Conservation (phyloP, 2,797 vertebrate species). For the Hyperoplus lanceolatus region DNA sequence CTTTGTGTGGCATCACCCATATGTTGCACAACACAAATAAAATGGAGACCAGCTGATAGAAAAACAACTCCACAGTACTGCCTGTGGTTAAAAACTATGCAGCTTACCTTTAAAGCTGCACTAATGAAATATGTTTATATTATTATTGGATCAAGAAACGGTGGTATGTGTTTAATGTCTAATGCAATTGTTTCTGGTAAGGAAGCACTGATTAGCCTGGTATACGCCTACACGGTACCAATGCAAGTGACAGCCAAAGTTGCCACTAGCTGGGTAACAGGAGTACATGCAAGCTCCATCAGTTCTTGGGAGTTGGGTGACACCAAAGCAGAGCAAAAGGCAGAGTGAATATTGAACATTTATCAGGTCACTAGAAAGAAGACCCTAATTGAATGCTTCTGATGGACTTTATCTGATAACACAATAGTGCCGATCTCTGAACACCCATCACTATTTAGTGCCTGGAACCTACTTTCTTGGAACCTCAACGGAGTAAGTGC, state of each 20-base stretch:
- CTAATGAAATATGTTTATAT: not conserved
- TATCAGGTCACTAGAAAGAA: not conserved
- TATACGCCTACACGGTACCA: too few species aligned
- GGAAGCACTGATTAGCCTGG: too few species aligned
- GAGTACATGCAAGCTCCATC: too few species aligned
- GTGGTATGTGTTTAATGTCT: not conserved
- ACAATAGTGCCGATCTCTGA: too few species aligned
- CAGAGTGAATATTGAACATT: not conserved
- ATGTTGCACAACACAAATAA: not conserved
- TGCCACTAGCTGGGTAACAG: not conserved
- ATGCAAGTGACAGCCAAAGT: not conserved
- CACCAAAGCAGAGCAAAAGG: not conserved
- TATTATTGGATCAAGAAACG: not conserved
- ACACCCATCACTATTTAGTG: too few species aligned
- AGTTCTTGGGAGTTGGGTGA: not conserved
- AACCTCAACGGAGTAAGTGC: too few species aligned
- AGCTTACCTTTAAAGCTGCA: not conserved
- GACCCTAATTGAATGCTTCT: not conserved
- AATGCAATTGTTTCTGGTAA: not conserved
- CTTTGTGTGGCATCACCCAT: not conserved
- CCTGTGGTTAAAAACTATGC: not conserved
- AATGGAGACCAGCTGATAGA: not conserved
- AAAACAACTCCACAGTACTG: not conserved
- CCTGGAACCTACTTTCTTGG: too few species aligned
- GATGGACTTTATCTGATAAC: too few species aligned